phyloP scores from a whole-genome alignment of 2,113 vertebrate genomes.

The Romanogobio albipinnatus region DNA sequence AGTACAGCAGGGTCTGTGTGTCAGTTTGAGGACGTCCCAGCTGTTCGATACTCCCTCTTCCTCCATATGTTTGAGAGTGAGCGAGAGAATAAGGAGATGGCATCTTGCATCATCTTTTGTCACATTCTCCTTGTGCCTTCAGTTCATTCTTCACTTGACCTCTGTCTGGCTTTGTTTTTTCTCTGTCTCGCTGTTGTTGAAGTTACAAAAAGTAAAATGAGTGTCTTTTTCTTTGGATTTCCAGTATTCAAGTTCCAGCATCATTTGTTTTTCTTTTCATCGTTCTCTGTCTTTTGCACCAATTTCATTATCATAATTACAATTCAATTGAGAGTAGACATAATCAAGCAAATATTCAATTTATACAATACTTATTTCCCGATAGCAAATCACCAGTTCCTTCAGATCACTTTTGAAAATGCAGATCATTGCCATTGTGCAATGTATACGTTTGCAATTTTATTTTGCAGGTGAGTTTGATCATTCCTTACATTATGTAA shows the following conservation, averaged over 20 bases:
- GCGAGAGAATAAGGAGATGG: not conserved
- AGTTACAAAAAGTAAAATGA: not conserved
- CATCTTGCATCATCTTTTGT: constrained; percentile 19
- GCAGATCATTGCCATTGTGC: not conserved
- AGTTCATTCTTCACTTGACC: constrained; percentile 10
- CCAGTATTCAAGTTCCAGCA: not conserved
- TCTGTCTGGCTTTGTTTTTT: not conserved
- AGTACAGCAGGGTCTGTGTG: not conserved
- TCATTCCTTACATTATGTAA: no score
- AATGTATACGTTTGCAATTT: not conserved
- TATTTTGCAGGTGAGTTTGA: not conserved
- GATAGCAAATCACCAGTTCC: not conserved
- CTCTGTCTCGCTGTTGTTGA: not conserved
- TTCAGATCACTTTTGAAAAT: not conserved
- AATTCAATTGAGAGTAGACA: not conserved
- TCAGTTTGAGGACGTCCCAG: constrained; percentile 4
- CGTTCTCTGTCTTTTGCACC: no score
- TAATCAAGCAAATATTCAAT: not conserved
- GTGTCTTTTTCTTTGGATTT: not conserved
- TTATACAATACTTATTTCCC: not conserved
- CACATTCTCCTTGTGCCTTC: not conserved
- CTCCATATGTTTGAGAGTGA: constrained; percentile 7
- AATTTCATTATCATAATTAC: not conserved
- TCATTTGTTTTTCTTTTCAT: not conserved
- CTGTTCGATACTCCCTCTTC: not conserved